These are phyloP conservation scores for Pampus argenteus DNA, from an alignment of 2,797 vertebrate genomes.

Conservation along the genomic window DNA sequence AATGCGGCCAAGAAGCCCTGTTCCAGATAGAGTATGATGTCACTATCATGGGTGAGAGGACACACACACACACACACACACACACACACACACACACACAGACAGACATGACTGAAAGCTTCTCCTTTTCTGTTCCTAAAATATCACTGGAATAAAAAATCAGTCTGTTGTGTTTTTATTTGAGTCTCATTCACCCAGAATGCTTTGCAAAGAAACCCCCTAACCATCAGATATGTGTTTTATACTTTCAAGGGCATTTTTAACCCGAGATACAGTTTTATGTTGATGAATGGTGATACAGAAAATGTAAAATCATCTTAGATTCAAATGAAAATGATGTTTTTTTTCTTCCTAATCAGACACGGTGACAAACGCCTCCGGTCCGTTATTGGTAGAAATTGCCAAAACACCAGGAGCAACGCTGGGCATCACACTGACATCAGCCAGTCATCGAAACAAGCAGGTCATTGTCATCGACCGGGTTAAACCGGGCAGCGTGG, in stretches of 20 bases:
- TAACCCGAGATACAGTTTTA: not conserved
- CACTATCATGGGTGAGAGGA: slow-evolving; percentile 90
- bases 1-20: slow-evolving; percentile 93
- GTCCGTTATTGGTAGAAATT: slow-evolving; percentile 95
- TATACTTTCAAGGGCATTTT: slow-evolving; percentile 10
- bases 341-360: slow-evolving; percentile 83
- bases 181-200: slow-evolving; percentile 39
- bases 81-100: slow-evolving; percentile 13
- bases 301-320: not conserved
- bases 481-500: slow-evolving; percentile 94
- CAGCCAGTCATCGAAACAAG: slow-evolving; percentile 90
- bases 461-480: slow-evolving; percentile 94
- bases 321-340: not conserved
- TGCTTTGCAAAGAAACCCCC: slow-evolving; percentile 28
- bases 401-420: slow-evolving; percentile 91
- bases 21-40: slow-evolving; percentile 97
- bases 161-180: slow-evolving; percentile 9
- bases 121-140: slow-evolving; percentile 3
- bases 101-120: not conserved
- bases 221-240: slow-evolving; percentile 9
- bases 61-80: slow-evolving; percentile 26
- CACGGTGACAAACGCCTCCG: slow-evolving; percentile 90
- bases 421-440: slow-evolving; percentile 91
- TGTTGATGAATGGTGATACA: not conserved
- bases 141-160: slow-evolving; percentile 30